phyloP scores from a whole-genome alignment of 2,888 invertebrate species.

The Resseliella maxima region DNA sequence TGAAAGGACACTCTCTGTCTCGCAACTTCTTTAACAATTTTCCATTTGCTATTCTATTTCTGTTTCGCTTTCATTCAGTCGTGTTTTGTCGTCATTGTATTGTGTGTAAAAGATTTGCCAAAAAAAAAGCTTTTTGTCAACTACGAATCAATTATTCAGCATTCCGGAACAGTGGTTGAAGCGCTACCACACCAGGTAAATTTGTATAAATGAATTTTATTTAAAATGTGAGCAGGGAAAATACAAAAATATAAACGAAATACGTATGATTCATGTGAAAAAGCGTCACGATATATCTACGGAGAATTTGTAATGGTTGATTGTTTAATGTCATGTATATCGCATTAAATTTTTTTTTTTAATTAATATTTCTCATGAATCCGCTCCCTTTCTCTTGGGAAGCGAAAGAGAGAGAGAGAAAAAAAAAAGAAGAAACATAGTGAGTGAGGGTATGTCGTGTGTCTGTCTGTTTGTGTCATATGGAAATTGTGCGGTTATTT shows the following conservation, averaged over 20 bases:
- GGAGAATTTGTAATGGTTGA: too few relatives aligned
- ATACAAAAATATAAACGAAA: too few relatives aligned
- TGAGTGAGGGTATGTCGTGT: background rate
- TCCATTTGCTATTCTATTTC: background rate
- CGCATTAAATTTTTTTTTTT: too few relatives aligned
- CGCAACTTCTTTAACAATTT: background rate
- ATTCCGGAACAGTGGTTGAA: background rate
- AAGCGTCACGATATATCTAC: too few relatives aligned
- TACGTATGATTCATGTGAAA: background rate
- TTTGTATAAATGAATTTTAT: background rate
- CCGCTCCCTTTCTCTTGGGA: too few relatives aligned
- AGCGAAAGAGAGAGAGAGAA: background rate
- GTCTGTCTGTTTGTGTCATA: background rate
- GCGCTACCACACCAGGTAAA: slow-evolving; percentile 14
- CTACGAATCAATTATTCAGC: background rate
- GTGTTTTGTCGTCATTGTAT: background rate
- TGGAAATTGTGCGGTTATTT: background rate
- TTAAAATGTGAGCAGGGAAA: background rate
- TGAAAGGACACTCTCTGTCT: background rate
- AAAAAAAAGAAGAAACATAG: background rate
- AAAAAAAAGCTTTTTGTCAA: background rate
- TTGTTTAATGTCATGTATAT: too few relatives aligned
- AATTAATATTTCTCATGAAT: too few relatives aligned
- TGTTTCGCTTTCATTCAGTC: too few relatives aligned
- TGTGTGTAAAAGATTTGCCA: slow-evolving; percentile 9